phyloP scores from a whole-genome alignment of 2,888 invertebrate genomes.

The Hipparchia semele region DNA sequence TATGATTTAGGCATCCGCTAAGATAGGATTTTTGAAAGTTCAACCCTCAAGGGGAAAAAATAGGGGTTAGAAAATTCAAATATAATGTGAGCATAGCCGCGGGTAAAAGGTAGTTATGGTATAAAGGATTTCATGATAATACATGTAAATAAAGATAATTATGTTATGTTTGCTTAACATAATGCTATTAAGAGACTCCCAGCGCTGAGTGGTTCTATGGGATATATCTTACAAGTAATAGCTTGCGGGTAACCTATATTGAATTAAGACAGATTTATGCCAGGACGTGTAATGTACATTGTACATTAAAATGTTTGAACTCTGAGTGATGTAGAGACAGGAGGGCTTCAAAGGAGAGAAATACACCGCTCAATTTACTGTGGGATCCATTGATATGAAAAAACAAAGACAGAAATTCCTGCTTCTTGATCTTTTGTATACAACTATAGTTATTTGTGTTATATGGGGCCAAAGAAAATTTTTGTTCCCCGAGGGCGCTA shows the following conservation, averaged over 20 bases:
- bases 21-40: too few species aligned
- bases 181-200: background rate
- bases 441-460: too few species aligned
- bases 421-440: too few species aligned
- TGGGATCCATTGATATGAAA: constrained; percentile 7
- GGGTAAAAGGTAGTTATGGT: too few species aligned
- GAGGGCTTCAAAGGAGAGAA: constrained; percentile 15
- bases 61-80: too few species aligned
- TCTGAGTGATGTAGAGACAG: constrained; percentile 20
- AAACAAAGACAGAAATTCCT: background rate
- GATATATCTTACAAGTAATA: constrained; percentile 1
- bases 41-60: too few species aligned
- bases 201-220: background rate
- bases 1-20: too few species aligned
- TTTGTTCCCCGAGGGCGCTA: too few species aligned
- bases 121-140: too few species aligned
- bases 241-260: constrained; percentile 13
- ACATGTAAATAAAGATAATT: too few species aligned
- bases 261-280: constrained; percentile 4
- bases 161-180: background rate
- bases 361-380: constrained; percentile 26
- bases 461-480: too few species aligned
- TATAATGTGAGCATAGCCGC: too few species aligned
- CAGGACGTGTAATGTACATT: constrained; percentile 7
- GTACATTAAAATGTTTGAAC: constrained; percentile 15